These are phyloP conservation scores for Sebastes hopkinsi DNA, from an alignment of 2,797 vertebrate genomes.

Conservation along the genomic window DNA sequence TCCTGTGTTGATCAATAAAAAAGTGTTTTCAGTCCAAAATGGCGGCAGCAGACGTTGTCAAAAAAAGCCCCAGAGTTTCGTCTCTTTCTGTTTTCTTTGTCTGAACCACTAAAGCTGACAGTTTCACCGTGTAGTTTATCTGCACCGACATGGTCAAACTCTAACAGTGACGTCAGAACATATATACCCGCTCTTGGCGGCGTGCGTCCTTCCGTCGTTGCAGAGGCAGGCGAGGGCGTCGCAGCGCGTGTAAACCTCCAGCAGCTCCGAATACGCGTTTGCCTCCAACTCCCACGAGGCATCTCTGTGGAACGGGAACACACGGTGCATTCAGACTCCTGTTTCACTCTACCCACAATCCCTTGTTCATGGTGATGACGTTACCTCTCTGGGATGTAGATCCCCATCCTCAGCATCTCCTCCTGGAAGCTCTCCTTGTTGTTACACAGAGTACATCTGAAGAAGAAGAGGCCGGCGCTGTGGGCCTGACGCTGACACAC, in stretches of 20 bases:
- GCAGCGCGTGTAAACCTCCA: conserved; percentile 89
- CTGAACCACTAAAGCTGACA: neutral
- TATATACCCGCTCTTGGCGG: conserved; percentile 73
- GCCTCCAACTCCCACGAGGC: conserved; percentile 98
- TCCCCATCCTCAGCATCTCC: conserved; percentile 96
- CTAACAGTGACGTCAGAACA: neutral
- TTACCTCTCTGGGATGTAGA: conserved; percentile 95
- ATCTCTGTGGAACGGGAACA: conserved; percentile 83
- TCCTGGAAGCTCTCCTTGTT: conserved; percentile 93
- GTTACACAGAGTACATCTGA: conserved; percentile 94
- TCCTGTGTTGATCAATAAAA: too few species aligned
- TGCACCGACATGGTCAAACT: too few species aligned
- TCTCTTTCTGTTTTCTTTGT: too few species aligned
- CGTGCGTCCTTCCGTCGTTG: conserved; percentile 85
- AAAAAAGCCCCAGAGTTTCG: too few species aligned
- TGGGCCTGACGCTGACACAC: conserved; percentile 88
- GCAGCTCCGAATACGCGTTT: conserved; percentile 92
- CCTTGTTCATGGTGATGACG: neutral
- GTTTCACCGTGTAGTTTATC: neutral
- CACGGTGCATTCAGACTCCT: too few species aligned
- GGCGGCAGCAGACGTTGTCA: too few species aligned
- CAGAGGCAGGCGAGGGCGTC: conserved; percentile 87
- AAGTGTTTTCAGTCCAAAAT: too few species aligned
- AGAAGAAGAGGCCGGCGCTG: conserved; percentile 95
- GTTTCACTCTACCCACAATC: neutral